Evolutionary conservation across 2,797 vertebrate species (phyloP).

Genomic region (Melopsittacus undulatus): DNA sequence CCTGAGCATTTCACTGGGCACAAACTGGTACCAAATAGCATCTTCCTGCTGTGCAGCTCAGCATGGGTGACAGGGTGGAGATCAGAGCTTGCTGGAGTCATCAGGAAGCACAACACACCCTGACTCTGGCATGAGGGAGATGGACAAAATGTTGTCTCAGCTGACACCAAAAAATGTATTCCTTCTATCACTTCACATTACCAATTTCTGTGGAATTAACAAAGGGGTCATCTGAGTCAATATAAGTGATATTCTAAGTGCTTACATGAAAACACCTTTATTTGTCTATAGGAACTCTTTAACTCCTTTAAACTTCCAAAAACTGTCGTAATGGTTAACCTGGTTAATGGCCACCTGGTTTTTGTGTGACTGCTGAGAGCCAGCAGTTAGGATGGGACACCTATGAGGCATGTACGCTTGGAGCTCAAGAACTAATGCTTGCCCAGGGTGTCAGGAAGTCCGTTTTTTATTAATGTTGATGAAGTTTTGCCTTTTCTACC

Average conservation of each 20-base stretch:
- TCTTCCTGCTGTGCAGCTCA: neutral
- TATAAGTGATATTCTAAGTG: slow-evolving; percentile 29
- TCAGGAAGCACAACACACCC: neutral
- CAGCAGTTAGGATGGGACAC: neutral
- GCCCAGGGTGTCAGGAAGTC: neutral
- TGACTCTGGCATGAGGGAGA: rapidly evolving
- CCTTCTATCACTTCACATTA: neutral
- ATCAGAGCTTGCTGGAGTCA: neutral
- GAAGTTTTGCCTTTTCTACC: neutral
- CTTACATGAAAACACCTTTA: slow-evolving; percentile 48
- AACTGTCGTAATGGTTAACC: slow-evolving; percentile 7
- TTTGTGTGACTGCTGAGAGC: slow-evolving; percentile 43
- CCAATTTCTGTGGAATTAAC: neutral
- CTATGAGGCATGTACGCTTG: neutral
- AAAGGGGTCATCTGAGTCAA: neutral
- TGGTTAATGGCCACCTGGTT: neutral
- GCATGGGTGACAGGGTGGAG: rapidly evolving
- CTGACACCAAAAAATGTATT: neutral
- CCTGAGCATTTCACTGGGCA: neutral
- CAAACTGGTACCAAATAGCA: neutral
- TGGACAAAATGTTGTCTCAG: neutral
- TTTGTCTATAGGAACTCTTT: slow-evolving; percentile 53
- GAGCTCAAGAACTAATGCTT: neutral
- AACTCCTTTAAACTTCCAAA: slow-evolving; percentile 43
- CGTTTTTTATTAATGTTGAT: neutral